Evolutionary conservation across 2,888 invertebrate genomes (phyloP).

Genomic region (Drosophila paramelanica): DNA sequence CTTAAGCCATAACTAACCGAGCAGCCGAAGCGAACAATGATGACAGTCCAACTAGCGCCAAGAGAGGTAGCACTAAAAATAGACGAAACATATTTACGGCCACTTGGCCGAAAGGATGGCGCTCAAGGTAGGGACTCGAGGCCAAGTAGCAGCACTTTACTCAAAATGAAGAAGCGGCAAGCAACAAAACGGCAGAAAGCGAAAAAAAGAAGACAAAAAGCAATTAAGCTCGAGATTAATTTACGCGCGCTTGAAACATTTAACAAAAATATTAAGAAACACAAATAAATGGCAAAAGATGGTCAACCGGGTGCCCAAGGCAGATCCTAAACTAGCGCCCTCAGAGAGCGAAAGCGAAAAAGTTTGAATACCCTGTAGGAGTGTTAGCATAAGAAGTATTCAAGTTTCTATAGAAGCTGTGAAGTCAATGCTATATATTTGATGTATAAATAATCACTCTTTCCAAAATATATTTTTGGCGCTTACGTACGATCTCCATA

Average conservation of each 20-base stretch:
- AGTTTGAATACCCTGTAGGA: conserved; percentile 22
- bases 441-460: too few species aligned
- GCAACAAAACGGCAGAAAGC: conserved; percentile 22
- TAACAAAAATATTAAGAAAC: conserved; percentile 76
- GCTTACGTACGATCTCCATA: too few species aligned
- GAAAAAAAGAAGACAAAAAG: conserved; percentile 57
- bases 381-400: not conserved
- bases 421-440: too few species aligned
- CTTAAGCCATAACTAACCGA: conserved; percentile 17
- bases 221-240: conserved; percentile 82
- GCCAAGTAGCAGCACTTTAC: conserved; percentile 45
- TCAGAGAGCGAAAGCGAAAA: conserved; percentile 50
- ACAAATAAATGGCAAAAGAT: conserved; percentile 60
- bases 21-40: conserved; percentile 25
- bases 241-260: conserved; percentile 76
- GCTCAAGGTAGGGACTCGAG: conserved; percentile 38
- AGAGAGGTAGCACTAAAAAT: conserved; percentile 55
- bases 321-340: conserved; percentile 63
- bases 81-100: conserved; percentile 65
- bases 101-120: conserved; percentile 45
- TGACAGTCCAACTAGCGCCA: conserved; percentile 40
- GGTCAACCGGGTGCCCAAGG: conserved; percentile 10
- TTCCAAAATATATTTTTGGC: too few species aligned
- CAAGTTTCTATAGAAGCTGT: too few species aligned
- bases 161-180: conserved; percentile 24